Conservation (phyloP, 1,140 invertebrate species). For the Macrobrachium nipponense region DNA sequence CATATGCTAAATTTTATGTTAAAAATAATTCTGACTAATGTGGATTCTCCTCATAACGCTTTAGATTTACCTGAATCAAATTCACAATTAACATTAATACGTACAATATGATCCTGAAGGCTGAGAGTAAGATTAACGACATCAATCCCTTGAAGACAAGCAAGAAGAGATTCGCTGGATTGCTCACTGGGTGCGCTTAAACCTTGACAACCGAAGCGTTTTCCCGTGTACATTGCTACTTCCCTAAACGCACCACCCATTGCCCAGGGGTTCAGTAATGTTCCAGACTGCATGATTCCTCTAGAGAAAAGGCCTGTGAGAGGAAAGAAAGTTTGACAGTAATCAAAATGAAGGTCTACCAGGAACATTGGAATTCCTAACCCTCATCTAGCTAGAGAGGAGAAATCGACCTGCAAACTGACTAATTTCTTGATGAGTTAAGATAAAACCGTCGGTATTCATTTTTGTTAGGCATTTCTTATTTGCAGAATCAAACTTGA, state of each 20-base stretch:
- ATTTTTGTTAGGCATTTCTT: no score
- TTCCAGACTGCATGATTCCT: slow-evolving; percentile 37
- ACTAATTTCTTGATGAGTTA: neutral
- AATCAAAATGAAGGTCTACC: neutral
- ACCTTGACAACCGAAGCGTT: neutral
- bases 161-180: neutral
- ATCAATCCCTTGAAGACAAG: slow-evolving; percentile 4
- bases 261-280: slow-evolving; percentile 29
- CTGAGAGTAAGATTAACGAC: neutral
- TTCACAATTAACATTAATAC: neutral
- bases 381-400: neutral
- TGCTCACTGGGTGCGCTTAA: neutral
- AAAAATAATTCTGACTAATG: no score
- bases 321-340: neutral
- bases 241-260: slow-evolving; percentile 21
- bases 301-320: slow-evolving; percentile 16
- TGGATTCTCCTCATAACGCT: no score
- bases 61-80: neutral
- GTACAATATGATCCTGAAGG: neutral
- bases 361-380: neutral
- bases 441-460: no score
- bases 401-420: neutral
- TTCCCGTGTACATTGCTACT: slow-evolving; percentile 26
- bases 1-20: no score
- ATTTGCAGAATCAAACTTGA: no score